Evolutionary conservation across 2,888 invertebrate species (phyloP).

Genomic region (Cheilosia vernalis): DNA sequence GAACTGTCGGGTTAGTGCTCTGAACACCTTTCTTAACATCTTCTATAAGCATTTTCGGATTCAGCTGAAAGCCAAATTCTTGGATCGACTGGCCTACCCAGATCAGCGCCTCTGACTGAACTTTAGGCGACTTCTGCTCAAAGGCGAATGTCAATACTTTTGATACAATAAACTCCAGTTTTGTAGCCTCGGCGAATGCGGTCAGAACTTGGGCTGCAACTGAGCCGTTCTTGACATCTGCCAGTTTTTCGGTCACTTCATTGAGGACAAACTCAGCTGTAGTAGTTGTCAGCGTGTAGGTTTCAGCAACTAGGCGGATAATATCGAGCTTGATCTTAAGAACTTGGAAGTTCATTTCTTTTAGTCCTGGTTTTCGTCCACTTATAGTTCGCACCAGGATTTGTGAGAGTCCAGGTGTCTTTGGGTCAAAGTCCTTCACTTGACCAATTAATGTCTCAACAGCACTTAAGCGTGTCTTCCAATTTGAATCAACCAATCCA

Average conservation of each 20-base stretch:
- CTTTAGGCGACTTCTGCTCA: constrained; percentile 95
- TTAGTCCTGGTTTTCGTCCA: constrained; percentile 92
- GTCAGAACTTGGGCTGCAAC: constrained; percentile 87
- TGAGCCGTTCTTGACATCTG: constrained; percentile 91
- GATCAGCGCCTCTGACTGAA: constrained; percentile 92
- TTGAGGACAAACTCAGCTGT: constrained; percentile 90
- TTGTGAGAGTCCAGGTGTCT: constrained; percentile 88
- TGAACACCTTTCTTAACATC: constrained; percentile 92
- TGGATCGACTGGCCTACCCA: constrained; percentile 92
- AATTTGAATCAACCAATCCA: constrained; percentile 91
- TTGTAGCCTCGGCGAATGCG: constrained; percentile 90
- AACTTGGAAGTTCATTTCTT: constrained; percentile 96
- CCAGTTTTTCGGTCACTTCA: constrained; percentile 93
- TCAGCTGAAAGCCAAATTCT: constrained; percentile 93
- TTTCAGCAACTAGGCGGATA: constrained; percentile 90
- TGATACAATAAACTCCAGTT: constrained; percentile 89
- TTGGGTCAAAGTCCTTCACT: constrained; percentile 86
- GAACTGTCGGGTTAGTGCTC: constrained; percentile 93
- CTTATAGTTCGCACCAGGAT: constrained; percentile 89
- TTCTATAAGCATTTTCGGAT: constrained; percentile 89
- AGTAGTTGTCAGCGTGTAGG: constrained; percentile 88
- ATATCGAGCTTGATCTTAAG: constrained; percentile 92
- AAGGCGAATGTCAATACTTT: constrained; percentile 90
- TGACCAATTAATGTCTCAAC: constrained; percentile 89
- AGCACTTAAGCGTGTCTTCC: constrained; percentile 92